These are phyloP conservation scores for Octonoba sinensis DNA, from an alignment of 2,888 invertebrate genomes.

Conservation along the genomic window DNA sequence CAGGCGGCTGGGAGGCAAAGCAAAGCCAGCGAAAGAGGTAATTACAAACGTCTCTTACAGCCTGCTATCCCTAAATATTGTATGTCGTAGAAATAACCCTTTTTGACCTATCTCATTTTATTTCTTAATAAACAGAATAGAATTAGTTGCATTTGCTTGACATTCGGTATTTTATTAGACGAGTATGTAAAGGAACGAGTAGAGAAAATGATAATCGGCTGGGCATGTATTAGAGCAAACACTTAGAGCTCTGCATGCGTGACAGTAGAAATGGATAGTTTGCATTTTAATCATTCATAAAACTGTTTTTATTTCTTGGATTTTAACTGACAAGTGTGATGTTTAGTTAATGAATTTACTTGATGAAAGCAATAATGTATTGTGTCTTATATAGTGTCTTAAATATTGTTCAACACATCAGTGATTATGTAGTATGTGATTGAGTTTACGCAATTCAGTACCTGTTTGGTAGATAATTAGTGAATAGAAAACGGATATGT, in stretches of 20 bases:
- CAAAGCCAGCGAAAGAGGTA: slow-evolving; percentile 79
- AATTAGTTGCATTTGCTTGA: slow-evolving; percentile 52
- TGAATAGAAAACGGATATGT: no score
- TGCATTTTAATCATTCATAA: no score
- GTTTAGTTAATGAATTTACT: not conserved
- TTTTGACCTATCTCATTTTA: slow-evolving; percentile 22
- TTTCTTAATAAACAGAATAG: slow-evolving; percentile 17
- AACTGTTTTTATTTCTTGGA: no score
- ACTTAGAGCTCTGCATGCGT: slow-evolving; percentile 52
- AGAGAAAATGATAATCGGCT: slow-evolving; percentile 12
- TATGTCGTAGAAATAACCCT: slow-evolving; percentile 20
- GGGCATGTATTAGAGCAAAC: slow-evolving; percentile 31
- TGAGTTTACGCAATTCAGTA: no score
- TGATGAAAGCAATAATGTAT: no score
- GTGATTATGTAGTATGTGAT: no score
- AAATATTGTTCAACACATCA: no score
- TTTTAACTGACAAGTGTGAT: slow-evolving; percentile 1
- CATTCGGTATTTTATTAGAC: not conserved
- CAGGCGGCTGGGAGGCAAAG: slow-evolving; percentile 86
- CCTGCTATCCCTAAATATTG: slow-evolving; percentile 36
- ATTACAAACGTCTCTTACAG: slow-evolving; percentile 39
- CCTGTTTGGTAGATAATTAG: no score
- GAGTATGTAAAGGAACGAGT: not conserved
- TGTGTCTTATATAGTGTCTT: no score
- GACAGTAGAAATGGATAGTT: no score